phyloP scores from a whole-genome alignment of 2,888 invertebrate species.

The Bembecia ichneumoniformis region DNA sequence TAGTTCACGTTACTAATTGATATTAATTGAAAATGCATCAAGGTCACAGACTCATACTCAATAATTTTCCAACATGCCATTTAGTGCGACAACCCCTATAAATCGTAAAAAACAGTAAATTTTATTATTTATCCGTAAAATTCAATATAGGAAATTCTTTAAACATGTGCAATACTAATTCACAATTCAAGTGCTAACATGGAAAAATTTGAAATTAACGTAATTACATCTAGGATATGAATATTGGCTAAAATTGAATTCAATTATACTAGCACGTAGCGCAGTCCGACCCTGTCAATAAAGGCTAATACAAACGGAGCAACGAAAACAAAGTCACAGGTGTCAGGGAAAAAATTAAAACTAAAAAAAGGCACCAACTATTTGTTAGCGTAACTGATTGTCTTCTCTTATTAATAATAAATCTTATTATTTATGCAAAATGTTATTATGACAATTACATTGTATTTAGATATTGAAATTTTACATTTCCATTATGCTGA shows the following conservation, averaged over 20 bases:
- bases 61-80: too few species aligned
- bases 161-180: constrained; percentile 51
- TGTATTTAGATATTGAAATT: too few species aligned
- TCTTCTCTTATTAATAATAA: neutral
- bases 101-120: neutral
- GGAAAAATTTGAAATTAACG: constrained; percentile 17
- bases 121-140: neutral
- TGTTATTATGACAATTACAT: too few species aligned
- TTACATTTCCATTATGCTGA: too few species aligned
- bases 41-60: too few species aligned
- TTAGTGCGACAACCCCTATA: neutral
- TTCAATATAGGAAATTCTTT: constrained; percentile 21
- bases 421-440: too few species aligned
- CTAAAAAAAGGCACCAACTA: constrained; percentile 27
- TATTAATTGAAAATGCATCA: too few species aligned
- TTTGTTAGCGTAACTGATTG: constrained; percentile 9
- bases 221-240: neutral
- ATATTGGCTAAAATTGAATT: constrained; percentile 54
- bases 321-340: neutral
- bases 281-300: constrained; percentile 65
- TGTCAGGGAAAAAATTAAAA: constrained; percentile 7
- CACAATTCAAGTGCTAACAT: constrained; percentile 55
- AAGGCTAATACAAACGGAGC: constrained; percentile 43
- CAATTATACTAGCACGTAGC: constrained; percentile 55
- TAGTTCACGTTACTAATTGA: too few species aligned